phyloP scores from a whole-genome alignment of 1,140 invertebrate genomes.

The Saccostrea echinata region DNA sequence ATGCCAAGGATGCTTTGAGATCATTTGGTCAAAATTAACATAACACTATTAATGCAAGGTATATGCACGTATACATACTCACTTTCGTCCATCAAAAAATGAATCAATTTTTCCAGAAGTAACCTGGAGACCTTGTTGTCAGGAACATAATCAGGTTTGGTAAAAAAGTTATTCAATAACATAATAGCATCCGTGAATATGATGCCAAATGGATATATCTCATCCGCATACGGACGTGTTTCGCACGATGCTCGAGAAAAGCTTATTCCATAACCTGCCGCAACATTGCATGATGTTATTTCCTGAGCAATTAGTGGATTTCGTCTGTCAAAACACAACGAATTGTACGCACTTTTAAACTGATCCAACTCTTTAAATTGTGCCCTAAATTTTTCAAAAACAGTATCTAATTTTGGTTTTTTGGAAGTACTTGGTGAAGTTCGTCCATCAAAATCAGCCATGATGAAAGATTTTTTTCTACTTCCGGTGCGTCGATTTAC shows the following conservation, averaged over 20 bases:
- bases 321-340: constrained; percentile 2
- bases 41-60: too few relatives aligned
- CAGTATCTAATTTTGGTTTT: background rate
- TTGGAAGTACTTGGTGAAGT: background rate
- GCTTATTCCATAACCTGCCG: background rate
- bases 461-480: too few relatives aligned
- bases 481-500: too few relatives aligned
- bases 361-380: background rate
- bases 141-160: background rate
- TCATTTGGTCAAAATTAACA: too few relatives aligned
- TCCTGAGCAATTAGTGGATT: background rate
- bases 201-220: constrained; percentile 20
- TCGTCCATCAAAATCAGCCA: too few relatives aligned
- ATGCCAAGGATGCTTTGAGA: too few relatives aligned
- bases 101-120: background rate
- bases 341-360: background rate
- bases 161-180: background rate
- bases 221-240: background rate
- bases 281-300: background rate
- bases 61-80: background rate
- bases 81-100: background rate
- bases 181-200: background rate
- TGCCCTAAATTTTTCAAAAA: background rate
- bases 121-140: background rate
- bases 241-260: background rate